Percentiles rank a stretch among this genome's conserved stretches.
Evolutionary conservation across 2,797 vertebrate genomes (phyloP).

Genomic region (Sciaenops ocellatus): DNA sequence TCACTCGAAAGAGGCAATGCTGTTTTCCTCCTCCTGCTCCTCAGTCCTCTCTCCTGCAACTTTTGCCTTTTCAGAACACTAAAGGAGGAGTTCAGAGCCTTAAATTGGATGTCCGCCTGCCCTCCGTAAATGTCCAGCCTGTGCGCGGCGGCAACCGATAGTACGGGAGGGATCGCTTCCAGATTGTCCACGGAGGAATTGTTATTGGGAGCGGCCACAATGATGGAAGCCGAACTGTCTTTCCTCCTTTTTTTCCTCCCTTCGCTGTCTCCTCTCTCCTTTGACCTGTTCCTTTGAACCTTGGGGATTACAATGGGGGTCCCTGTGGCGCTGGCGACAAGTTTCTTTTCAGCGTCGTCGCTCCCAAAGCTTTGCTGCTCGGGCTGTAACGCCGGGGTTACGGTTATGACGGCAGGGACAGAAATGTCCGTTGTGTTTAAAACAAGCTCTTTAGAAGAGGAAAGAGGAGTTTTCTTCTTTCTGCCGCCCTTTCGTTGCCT

Average conservation of each 20-base stretch:
- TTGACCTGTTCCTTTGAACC: slow-evolving; percentile 78
- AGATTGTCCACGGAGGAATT: slow-evolving; percentile 57
- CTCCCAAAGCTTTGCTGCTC: slow-evolving; percentile 49
- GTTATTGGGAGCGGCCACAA: slow-evolving; percentile 42
- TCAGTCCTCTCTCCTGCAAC: slow-evolving; percentile 57
- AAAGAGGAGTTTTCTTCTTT: slow-evolving; percentile 48
- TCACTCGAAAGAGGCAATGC: slow-evolving; percentile 29
- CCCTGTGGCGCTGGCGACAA: slow-evolving; percentile 27
- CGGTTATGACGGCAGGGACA: slow-evolving; percentile 32
- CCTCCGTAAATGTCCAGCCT: slow-evolving; percentile 18
- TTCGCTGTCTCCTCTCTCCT: slow-evolving; percentile 69
- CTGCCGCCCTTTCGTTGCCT: slow-evolving; percentile 52
- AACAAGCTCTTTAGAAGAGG: slow-evolving; percentile 18
- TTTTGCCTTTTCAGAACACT: slow-evolving; percentile 60
- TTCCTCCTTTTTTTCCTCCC: slow-evolving; percentile 68
- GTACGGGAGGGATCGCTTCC: slow-evolving; percentile 36
- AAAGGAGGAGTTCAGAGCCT: slow-evolving; percentile 30
- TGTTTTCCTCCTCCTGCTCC: slow-evolving; percentile 69
- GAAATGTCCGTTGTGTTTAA: slow-evolving; percentile 29
- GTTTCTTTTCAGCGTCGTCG: slow-evolving; percentile 49
- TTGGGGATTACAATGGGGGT: slow-evolving; percentile 57
- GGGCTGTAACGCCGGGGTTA: slow-evolving; percentile 20
- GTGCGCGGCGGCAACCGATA: slow-evolving; percentile 2
- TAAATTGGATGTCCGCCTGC: neutral
- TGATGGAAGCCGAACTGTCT: slow-evolving; percentile 31